Conservation (phyloP, 92 coral and sea anemone species). For the Epizoanthus rinbou region DNA sequence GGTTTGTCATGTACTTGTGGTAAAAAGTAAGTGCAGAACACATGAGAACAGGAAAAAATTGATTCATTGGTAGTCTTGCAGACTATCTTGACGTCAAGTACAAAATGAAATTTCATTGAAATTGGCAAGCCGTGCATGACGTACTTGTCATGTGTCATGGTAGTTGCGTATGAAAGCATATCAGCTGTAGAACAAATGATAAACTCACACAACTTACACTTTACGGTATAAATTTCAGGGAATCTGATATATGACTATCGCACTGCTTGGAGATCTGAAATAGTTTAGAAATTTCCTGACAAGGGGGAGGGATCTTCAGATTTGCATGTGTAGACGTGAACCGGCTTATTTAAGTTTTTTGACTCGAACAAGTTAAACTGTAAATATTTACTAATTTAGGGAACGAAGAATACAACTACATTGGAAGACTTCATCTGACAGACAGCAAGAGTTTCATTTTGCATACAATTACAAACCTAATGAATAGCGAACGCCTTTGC, state of each 20-base stretch:
- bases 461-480: too few relatives aligned
- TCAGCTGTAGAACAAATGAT: background rate
- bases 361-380: background rate
- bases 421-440: background rate
- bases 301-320: background rate
- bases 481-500: too few relatives aligned
- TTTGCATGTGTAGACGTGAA: background rate
- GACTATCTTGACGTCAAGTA: background rate
- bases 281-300: background rate
- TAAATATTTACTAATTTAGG: constrained; percentile 1
- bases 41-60: too few relatives aligned
- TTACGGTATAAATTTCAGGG: background rate
- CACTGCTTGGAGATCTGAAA: background rate
- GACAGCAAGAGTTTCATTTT: background rate
- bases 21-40: background rate
- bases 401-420: background rate
- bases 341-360: constrained; percentile 2
- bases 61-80: background rate
- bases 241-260: background rate
- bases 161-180: constrained; percentile 14
- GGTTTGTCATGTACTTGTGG: constrained; percentile 17
- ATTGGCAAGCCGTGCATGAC: background rate
- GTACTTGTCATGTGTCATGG: background rate
- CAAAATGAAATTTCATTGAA: background rate
- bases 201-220: background rate